Percentiles rank a stretch among this genome's conserved stretches.
These are phyloP conservation scores for Calonectris borealis DNA, from an alignment of 2,113 vertebrate genomes.

Conservation along the genomic window DNA sequence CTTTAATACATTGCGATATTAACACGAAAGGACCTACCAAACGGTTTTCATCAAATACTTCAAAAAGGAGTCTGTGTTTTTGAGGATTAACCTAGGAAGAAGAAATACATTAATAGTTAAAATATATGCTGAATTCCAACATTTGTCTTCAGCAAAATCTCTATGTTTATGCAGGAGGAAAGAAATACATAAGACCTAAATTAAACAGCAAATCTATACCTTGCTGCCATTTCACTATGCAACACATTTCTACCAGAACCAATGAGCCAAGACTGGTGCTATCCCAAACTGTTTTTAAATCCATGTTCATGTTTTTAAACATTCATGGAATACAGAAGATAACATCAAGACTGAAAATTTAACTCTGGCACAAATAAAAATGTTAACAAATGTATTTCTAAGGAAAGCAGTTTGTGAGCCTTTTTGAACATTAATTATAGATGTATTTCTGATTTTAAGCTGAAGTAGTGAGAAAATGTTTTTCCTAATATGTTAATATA, in stretches of 20 bases:
- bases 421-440: background rate
- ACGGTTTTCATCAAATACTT: conserved; percentile 98
- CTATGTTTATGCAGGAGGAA: background rate
- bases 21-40: conserved; percentile 81
- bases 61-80: conserved; percentile 90
- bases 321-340: background rate
- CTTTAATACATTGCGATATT: background rate
- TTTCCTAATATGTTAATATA: background rate
- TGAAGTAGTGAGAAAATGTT: background rate
- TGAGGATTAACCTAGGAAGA: conserved; percentile 87
- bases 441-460: background rate
- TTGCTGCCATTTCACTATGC: background rate
- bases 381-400: background rate
- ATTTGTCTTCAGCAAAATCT: background rate
- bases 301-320: background rate
- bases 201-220: background rate
- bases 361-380: background rate
- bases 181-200: background rate
- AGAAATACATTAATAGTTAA: background rate
- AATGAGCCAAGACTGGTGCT: background rate
- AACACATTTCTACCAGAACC: background rate
- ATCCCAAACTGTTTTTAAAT: background rate
- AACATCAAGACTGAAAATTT: background rate
- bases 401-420: background rate
- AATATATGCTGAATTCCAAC: background rate